phyloP scores from a whole-genome alignment of 2,888 invertebrate genomes.

The Alsophila aescularia region DNA sequence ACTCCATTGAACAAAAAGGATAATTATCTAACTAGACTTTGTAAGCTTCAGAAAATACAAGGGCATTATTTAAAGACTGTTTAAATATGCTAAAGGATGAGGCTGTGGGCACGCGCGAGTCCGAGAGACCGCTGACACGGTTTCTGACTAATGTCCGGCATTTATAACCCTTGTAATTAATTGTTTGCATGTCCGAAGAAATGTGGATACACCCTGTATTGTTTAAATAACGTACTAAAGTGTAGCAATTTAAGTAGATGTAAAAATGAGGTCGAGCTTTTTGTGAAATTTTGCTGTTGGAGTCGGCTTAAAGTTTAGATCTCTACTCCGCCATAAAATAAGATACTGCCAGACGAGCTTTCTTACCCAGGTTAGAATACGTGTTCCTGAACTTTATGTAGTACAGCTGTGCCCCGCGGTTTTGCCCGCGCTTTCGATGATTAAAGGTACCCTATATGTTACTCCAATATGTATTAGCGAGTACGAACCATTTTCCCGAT shows the following conservation, averaged over 20 bases:
- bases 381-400: too few species aligned
- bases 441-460: too few species aligned
- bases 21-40: conserved; percentile 23
- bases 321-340: too few species aligned
- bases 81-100: conserved; percentile 41
- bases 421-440: too few species aligned
- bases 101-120: conserved; percentile 52
- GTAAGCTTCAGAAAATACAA: conserved; percentile 26
- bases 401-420: too few species aligned
- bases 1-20: conserved; percentile 14
- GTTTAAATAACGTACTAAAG: conserved; percentile 66
- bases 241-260: conserved; percentile 27
- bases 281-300: conserved; percentile 17
- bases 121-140: conserved; percentile 68
- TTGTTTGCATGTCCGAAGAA: conserved; percentile 82
- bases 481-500: too few species aligned
- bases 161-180: conserved; percentile 84
- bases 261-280: conserved; percentile 23
- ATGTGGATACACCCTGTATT: conserved; percentile 68
- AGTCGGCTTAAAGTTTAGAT: conserved; percentile 28
- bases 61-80: conserved; percentile 37
- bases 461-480: too few species aligned
- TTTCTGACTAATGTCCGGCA: conserved; percentile 78
- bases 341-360: too few species aligned
- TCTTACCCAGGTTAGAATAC: too few species aligned